A percentile compares a stretch with the other conserved stretches of the same genome.
Evolutionary conservation across 2,113 vertebrate genomes (phyloP).

Genomic region (Lagopus muta): DNA sequence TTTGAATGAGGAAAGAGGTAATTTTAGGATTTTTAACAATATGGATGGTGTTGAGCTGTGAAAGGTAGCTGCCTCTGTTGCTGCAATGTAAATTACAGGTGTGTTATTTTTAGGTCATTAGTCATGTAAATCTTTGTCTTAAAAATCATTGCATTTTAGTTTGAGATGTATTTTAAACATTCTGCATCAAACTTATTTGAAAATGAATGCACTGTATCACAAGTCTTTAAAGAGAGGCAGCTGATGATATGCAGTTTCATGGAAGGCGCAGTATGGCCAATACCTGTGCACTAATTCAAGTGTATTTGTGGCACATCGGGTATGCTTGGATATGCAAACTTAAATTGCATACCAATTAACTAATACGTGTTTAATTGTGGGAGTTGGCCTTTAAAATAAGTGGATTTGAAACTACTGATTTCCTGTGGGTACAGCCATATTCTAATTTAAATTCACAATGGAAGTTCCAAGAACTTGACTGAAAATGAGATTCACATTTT

Average conservation of each 20-base stretch:
- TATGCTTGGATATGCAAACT: background rate
- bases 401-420: background rate
- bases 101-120: background rate
- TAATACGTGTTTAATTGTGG: background rate
- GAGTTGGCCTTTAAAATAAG: background rate
- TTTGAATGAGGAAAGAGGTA: background rate
- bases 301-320: background rate
- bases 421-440: background rate
- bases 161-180: background rate
- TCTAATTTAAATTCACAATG: background rate
- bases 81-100: background rate
- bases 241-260: background rate
- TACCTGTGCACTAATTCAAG: background rate
- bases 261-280: background rate
- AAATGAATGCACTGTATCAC: background rate
- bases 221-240: background rate
- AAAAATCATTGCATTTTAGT: background rate
- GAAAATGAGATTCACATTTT: background rate
- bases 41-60: background rate
- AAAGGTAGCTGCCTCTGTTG: background rate
- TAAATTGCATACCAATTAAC: background rate
- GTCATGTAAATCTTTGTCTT: background rate
- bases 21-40: background rate
- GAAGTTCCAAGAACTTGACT: background rate
- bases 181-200: no score